Base-by-base conservation (phyloP, 2,888 invertebrate genomes). In the Trichacis sp. region DNA sequence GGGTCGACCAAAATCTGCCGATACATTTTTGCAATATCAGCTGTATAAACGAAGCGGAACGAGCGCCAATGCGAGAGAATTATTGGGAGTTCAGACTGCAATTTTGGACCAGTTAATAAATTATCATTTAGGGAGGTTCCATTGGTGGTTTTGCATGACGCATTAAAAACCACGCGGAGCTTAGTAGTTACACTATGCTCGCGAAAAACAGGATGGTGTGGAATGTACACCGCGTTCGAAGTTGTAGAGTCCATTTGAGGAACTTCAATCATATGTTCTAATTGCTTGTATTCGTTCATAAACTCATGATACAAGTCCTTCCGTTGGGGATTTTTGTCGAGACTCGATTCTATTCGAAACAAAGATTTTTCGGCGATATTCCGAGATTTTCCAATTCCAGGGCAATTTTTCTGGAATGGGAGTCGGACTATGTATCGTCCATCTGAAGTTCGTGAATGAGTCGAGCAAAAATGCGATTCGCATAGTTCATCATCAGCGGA, bases 21-120 rank as follows among this genome's bases (percentile, higher is more conserved):
- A 48, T 72, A 79, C 73, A 77, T 78, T 61, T 77, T 74, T 2
- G 49, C 66, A 30, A 79, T 68, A 47, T 78, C 77, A 0, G 73
- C 77, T 4, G 58, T 56, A 9, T 38, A 48, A 12, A 60, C 69
- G 40, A 40, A 64, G 1, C 42, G 47, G 46, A 50, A 42, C 3
- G 19, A 9, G 2, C 65, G 19, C 56, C 62, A 69, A 12, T 59
- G 45, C 8, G 46, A 30, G 0, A 66, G 9, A 15, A 63, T 24
- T 3, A 38, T 8, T 1, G 55, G 38, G 1, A 69, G 8, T n/a
- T 62, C 59, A 1, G 17, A 20, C 15, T 65, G 65, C 1, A 74
- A 14, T 5, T 52, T 61, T 1, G 74, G 71, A 1, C 77, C 78
- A 1, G 70, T 61, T 14, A 60, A n/a, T 20, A 73, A 52, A 6